A percentile compares a stretch with the other conserved stretches of the same genome.
Evolutionary conservation across 2,797 vertebrate genomes (phyloP).

Genomic region (Brotula barbata): DNA sequence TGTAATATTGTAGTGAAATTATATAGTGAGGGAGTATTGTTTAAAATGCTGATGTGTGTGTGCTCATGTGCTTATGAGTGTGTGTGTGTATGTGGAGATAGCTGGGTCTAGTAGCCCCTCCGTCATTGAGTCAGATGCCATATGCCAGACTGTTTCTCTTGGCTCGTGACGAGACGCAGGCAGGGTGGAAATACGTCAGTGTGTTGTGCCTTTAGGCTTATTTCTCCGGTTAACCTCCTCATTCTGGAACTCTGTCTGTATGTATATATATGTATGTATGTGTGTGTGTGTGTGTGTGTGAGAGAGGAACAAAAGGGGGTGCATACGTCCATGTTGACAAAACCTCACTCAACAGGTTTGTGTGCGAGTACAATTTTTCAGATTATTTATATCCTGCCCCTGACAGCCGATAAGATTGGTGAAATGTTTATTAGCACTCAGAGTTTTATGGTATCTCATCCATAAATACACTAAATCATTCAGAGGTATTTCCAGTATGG

Average conservation of each 20-base stretch:
- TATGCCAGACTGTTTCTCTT: conserved; percentile 75
- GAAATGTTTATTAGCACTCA: neutral
- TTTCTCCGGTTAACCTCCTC: conserved; percentile 47
- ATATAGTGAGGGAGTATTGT: no score
- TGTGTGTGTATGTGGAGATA: conserved; percentile 20
- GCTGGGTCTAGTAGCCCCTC: conserved; percentile 45
- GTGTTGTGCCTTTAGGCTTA: conserved; percentile 48
- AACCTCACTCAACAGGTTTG: neutral
- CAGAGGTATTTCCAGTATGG: neutral
- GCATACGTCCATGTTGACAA: neutral
- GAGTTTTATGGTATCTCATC: neutral
- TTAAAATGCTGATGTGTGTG: no score
- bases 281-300: conserved; percentile 17
- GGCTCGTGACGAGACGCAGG: conserved; percentile 57
- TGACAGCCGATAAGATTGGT: neutral
- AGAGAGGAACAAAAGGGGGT: conserved; percentile 27
- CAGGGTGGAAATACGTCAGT: conserved; percentile 56
- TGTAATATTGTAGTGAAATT: no score
- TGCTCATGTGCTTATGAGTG: conserved; percentile 1
- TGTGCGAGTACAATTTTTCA: neutral
- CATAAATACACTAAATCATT: neutral
- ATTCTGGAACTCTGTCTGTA: conserved; percentile 1
- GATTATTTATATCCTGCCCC: neutral
- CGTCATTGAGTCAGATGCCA: conserved; percentile 67
- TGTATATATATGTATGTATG: neutral